Percentiles rank a stretch among this genome's conserved stretches.
phyloP scores from a whole-genome alignment of 2,888 invertebrate species.

The Scaptomyza tumidula region DNA sequence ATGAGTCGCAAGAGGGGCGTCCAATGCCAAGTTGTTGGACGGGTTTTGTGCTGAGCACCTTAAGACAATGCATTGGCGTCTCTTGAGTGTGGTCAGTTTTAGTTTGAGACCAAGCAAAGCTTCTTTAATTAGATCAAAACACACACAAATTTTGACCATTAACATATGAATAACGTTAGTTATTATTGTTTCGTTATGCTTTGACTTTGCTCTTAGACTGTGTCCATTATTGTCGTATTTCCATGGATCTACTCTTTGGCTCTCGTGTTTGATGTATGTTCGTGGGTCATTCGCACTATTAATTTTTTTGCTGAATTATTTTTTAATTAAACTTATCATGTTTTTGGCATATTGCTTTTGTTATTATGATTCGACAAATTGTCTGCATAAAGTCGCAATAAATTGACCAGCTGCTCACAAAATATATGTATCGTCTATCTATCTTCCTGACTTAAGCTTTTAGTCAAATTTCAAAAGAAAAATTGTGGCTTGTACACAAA shows the following conservation, averaged over 20 bases:
- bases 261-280: constrained; percentile 60
- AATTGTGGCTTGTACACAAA: too few species aligned
- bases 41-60: constrained; percentile 53
- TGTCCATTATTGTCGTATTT: constrained; percentile 1
- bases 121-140: constrained; percentile 75
- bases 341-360: constrained; percentile 36
- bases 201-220: background rate
- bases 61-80: constrained; percentile 41
- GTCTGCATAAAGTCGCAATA: constrained; percentile 29
- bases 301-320: constrained; percentile 17
- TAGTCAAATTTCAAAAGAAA: too few species aligned
- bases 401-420: constrained; percentile 18
- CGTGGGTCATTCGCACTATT: constrained; percentile 65
- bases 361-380: constrained; percentile 41
- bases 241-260: constrained; percentile 1
- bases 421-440: constrained; percentile 27
- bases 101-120: constrained; percentile 25
- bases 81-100: constrained; percentile 44
- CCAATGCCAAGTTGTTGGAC: constrained; percentile 73
- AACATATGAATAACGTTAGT: constrained; percentile 58
- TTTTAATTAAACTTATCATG: constrained; percentile 19
- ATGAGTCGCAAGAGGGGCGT: constrained; percentile 32
- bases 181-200: constrained; percentile 21
- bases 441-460: constrained; percentile 29
- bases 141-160: constrained; percentile 46